A percentile compares a stretch with the other conserved stretches of the same genome.
Conservation (phyloP, 2,888 invertebrate genomes). For the Chesias legatella region DNA sequence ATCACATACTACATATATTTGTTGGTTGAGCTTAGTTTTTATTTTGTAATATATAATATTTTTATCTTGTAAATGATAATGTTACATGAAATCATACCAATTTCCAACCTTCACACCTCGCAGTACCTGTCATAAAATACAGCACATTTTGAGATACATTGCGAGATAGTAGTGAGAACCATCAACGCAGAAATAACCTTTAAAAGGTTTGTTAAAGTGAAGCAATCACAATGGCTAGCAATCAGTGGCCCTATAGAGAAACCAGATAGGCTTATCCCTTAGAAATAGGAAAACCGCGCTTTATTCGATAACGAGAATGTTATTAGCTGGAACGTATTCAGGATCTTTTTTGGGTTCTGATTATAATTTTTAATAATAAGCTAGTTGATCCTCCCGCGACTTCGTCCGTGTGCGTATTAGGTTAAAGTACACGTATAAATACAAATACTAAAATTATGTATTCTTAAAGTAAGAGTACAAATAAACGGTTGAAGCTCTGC, state of each 20-base stretch:
- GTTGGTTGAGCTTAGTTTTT: too few species aligned
- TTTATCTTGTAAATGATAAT: too few species aligned
- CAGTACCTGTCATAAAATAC: background rate
- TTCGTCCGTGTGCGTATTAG: too few species aligned
- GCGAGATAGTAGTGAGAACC: background rate
- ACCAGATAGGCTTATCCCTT: conserved; percentile 18
- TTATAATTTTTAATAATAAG: background rate
- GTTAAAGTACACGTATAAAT: too few species aligned
- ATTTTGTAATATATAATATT: too few species aligned
- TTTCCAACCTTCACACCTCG: too few species aligned
- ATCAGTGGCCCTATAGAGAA: conserved; percentile 23
- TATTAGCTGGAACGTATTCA: conserved; percentile 7
- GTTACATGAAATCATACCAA: too few species aligned
- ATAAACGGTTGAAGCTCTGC: too few species aligned
- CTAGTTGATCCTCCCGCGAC: too few species aligned
- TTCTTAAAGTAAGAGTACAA: too few species aligned
- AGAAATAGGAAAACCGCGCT: conserved; percentile 27
- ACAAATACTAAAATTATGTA: too few species aligned
- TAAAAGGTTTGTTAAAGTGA: conserved; percentile 21
- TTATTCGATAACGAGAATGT: conserved; percentile 24
- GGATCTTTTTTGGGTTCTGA: background rate
- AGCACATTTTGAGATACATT: background rate
- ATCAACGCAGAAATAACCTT: conserved; percentile 17
- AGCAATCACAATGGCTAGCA: conserved; percentile 26
- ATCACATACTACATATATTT: too few species aligned